Evolutionary conservation across 2,797 vertebrate species (phyloP), one percentile per base, ranked within the genome.

Genomic region (Diplodus sargus): DNA sequence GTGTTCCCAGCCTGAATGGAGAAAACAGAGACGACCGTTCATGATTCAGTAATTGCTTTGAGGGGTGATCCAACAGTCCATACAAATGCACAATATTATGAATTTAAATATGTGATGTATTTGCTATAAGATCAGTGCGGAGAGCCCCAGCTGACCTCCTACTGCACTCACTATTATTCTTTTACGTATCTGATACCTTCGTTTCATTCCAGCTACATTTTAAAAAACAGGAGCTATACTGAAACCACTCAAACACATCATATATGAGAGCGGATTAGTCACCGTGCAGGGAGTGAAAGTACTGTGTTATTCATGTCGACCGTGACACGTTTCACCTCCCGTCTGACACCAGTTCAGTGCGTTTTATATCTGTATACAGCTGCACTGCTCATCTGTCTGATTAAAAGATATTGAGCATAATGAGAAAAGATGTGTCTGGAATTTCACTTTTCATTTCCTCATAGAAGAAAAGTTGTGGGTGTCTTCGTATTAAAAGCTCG

Each of bases 1-100:
- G 65, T 56, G 60, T 42, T 70, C 56, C 61, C 25, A 11, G 48
- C 8, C 9, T 62, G 69, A 75, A 61, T 61, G 48, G 74, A 25
- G 63, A 59, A 68, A 63, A 51, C 10, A 2, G 48, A 49, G 52
- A 64, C 28, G 45, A 34, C 64, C 70, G 18, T 65, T 42, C 53
- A 53, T 18, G 43, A 57, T 66, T 78, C 34, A 66, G 25, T 54
- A 34, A 1, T 47, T 13, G 59, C 56, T 59, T 56, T 71, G 2
- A 57, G 23, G 11, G 30, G 25, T 30, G 16, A 20, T 58, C 25
- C 23, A 47, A 30, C 58, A 48, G 23, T 42, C 59, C 16, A 63
- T 49, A 28, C 25, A 64, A 28, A 52, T 6, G 23, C 16, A 57
- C 10, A 42, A n/a, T 3, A 9, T 49, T 20, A 23, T 34, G 20